A percentile compares a stretch with the other conserved stretches of the same genome.
phyloP scores from a whole-genome alignment of 2,888 invertebrate genomes.

The Phytoseiulus persimilis region DNA sequence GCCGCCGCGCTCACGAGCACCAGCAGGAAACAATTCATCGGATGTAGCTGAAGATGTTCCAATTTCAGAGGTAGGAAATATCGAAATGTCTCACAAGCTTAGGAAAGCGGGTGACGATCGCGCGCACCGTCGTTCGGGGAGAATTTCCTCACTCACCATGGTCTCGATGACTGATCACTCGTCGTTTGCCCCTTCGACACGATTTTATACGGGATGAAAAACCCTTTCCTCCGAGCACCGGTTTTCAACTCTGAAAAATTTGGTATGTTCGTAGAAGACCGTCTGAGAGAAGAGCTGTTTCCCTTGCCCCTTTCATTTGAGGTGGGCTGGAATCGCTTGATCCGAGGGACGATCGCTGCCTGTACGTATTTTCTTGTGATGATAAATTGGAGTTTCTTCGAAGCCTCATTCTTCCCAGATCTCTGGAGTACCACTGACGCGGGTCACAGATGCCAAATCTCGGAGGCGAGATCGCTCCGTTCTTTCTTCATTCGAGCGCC shows the following conservation, averaged over 20 bases:
- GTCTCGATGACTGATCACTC: neutral
- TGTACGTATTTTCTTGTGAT: too few species aligned
- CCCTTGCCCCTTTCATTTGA: neutral
- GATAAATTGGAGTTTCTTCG: too few species aligned
- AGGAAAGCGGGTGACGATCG: neutral
- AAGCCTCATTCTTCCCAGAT: too few species aligned
- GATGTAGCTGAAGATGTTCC: too few species aligned
- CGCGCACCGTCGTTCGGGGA: too few species aligned
- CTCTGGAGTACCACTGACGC: too few species aligned
- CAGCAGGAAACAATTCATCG: neutral
- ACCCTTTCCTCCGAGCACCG: neutral
- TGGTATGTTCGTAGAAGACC: neutral
- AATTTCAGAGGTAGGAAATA: neutral
- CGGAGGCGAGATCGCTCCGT: too few species aligned
- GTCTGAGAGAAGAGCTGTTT: neutral
- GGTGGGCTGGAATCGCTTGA: neutral
- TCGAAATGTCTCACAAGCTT: neutral
- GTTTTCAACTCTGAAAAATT: neutral
- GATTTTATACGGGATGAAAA: neutral
- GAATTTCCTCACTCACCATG: neutral
- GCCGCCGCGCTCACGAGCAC: neutral
- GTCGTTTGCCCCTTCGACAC: neutral
- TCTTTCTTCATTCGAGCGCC: too few species aligned
- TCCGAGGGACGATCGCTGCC: neutral
- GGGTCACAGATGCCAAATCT: too few species aligned